Base-by-base conservation (phyloP, 92 coral and sea anemone species). In the Siderastrea radians region DNA sequence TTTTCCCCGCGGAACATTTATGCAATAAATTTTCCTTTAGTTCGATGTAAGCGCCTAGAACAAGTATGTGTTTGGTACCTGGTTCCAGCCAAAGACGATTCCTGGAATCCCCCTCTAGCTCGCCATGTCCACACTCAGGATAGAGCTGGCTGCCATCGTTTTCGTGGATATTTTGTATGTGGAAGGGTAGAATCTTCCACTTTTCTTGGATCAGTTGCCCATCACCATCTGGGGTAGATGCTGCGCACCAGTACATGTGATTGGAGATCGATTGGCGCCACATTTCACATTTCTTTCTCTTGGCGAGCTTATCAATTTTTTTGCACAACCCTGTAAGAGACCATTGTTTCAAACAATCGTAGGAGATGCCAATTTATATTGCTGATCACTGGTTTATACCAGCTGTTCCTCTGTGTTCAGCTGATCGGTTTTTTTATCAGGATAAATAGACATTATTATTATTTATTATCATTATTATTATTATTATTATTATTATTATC, bases 171-270 rank as follows among this genome's bases (percentile, higher is more conserved):
- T 82, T 58, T 48, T 87, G 89, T 1, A 84, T 87, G 54, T 91
- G 91, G 1, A 87, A 57, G 3, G 89, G 89, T 8, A 87, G 77
- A 16, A 87, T 91, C 55, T 85, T 48, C 92, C 94, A 88, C 46
- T 91, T 87, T 19, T 74, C 91, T 71, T 63, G 68, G 67, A 91
- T 87, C 11, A 91, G 43, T 16, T 91, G 62, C 3, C 91, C 89
- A 77, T 82, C 46, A 3, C 92, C 90, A 88, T 88, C 90, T 9
- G 92, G n/a, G 87, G 94, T 92, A 54, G 92, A 38, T 4, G 92
- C 92, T 4, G 87, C 92, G 79, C 84, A 84, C 94, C 89, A 83
- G 68, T 83, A 87, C 87, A 87, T 77, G n/a, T 90, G 93, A 46
- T 90, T 85, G 2, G 70, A 63, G 17, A 90, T 90, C 3, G 93